Base-by-base conservation (phyloP, 1,140 invertebrate genomes). In the Cydia splendana region DNA sequence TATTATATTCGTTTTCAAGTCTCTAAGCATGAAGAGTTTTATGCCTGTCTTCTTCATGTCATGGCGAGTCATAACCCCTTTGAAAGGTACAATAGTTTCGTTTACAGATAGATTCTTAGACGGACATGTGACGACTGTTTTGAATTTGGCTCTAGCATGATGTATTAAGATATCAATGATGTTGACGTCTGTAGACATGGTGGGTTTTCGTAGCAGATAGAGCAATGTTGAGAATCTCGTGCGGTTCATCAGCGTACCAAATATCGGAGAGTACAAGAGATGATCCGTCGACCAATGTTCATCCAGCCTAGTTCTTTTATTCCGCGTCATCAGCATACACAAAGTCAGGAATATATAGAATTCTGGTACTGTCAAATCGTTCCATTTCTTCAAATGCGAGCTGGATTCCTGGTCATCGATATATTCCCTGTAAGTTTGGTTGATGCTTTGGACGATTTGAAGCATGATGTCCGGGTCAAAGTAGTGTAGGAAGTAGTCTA, bases 401-500 rank as follows among this genome's bases (percentile, higher is more conserved):
- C 34, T 71, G 34, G 30, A 38, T 18, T 38, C 34, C n/a, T 71
- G 30, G 18, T 71, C 67, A 12, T 34, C 34, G 30, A 71, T 71
- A 10, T 38, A 71, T 45, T 71, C 67, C 3, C 67, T 71, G 67
- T 71, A 71, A 38, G 67, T 71, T 71, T 71, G 30, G 9, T 71
- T 71, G 67, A 71, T 71, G 67, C 67, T 71, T 6, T 34, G 34
- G 67, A 71, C 67, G 34, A 71, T 71, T 38, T 71, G 67, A 4
- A 42, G 67, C 67, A 71, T 71, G 18, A 71, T 71, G 15, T 71
- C n/a, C 1, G 30, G 30, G 7, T 71, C 67, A 15, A 71, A 71
- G 7, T 71, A 71, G 34, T 71, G 34, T 38, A 71, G 34, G 67
- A 71, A 71, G 34, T 71, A 71, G n/a, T 71, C 67, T 71, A 71